Percentiles rank a stretch among this genome's conserved stretches.
These are phyloP conservation scores for Siphamia tubifer DNA, from an alignment of 2,113 vertebrate species.

Conservation along the genomic window DNA sequence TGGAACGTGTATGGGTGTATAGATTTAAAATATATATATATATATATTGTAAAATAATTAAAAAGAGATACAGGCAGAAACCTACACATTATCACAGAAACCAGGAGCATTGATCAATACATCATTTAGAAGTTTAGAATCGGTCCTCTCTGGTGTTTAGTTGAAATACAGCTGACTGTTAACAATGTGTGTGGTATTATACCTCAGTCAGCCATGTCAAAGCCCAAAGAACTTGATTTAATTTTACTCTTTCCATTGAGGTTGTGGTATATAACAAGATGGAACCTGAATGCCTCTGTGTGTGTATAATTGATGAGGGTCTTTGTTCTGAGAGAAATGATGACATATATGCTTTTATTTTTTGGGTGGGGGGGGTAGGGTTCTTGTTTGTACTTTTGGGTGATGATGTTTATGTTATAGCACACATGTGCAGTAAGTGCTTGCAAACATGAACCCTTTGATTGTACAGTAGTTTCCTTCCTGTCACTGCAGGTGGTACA, in stretches of 20 bases:
- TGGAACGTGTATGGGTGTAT: constrained; percentile 82
- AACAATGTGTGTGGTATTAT: constrained; percentile 74
- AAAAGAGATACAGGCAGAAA: constrained; percentile 67
- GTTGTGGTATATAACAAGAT: constrained; percentile 66
- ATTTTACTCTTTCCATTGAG: constrained; percentile 76
- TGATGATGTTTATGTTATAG: constrained; percentile 76
- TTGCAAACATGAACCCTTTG: constrained; percentile 81
- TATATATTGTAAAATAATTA: constrained; percentile 67
- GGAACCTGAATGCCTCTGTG: constrained; percentile 76
- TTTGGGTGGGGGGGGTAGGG: constrained; percentile 44
- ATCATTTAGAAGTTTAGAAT: constrained; percentile 70
- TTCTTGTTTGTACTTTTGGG: constrained; percentile 78
- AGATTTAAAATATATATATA: constrained; percentile 69
- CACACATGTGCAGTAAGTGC: constrained; percentile 87
- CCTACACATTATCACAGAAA: constrained; percentile 67
- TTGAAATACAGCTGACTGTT: constrained; percentile 80
- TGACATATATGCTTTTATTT: constrained; percentile 64
- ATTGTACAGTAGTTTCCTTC: constrained; percentile 82
- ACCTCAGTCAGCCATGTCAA: constrained; percentile 80
- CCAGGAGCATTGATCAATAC: constrained; percentile 68
- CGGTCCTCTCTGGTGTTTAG: constrained; percentile 75
- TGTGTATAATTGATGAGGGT: constrained; percentile 75
- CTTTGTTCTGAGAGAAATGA: constrained; percentile 69
- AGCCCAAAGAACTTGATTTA: constrained; percentile 84
- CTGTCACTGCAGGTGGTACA: constrained; percentile 77